Conservation (phyloP, 2,888 invertebrate genomes). For the Andrena marginata region DNA sequence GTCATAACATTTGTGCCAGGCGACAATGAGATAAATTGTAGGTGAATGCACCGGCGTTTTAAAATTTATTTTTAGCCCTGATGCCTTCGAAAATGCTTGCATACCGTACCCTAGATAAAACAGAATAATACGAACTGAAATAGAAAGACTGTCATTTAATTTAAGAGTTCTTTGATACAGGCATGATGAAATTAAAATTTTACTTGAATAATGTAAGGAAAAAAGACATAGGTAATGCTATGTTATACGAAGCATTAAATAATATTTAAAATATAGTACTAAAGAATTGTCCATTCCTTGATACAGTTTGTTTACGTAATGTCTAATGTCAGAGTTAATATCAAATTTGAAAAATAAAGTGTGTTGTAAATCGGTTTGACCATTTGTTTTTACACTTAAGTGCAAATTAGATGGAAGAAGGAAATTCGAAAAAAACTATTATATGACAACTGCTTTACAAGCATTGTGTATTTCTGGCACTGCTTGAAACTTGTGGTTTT, state of each 20-base stretch:
- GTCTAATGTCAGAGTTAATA: not conserved
- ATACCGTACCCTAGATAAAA: constrained; percentile 42
- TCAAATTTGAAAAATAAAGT: not conserved
- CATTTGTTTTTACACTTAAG: no score
- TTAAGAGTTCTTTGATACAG: no score
- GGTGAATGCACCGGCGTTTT: constrained; percentile 18
- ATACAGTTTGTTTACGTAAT: not conserved
- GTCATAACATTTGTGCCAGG: constrained; percentile 37
- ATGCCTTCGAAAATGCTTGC: constrained; percentile 27
- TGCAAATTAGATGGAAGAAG: not conserved
- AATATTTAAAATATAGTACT: not conserved
- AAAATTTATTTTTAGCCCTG: constrained; percentile 42
- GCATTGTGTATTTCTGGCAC: not conserved
- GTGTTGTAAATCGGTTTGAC: no score
- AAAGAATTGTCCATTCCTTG: not conserved
- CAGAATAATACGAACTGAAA: constrained; percentile 29
- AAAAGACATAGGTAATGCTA: no score
- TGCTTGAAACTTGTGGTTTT: not conserved
- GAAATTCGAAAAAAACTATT: not conserved
- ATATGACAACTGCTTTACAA: not conserved
- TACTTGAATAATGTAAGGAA: not conserved
- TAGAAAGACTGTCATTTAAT: constrained; percentile 20
- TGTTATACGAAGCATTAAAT: not conserved
- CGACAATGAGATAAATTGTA: constrained; percentile 43
- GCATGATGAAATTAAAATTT: not conserved